These are phyloP conservation scores for Helicoverpa zea DNA, from an alignment of 1,140 invertebrate genomes.

Conservation along the genomic window DNA sequence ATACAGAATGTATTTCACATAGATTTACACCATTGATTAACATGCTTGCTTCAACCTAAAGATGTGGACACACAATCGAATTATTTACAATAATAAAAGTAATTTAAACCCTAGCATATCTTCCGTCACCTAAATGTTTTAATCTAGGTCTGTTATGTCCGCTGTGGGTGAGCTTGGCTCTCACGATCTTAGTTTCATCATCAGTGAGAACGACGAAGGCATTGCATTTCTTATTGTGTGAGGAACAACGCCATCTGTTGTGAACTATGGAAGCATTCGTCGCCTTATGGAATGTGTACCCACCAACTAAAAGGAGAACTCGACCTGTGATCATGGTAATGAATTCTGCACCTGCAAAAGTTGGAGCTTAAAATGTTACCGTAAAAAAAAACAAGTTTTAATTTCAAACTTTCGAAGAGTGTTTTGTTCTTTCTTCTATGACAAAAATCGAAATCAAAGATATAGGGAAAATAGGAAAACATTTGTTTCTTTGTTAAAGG, in stretches of 20 bases:
- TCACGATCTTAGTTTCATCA: neutral
- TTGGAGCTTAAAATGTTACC: neutral
- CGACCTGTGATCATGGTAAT: constrained; percentile 48
- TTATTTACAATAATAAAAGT: too few species aligned
- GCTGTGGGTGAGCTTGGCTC: neutral
- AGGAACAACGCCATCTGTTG: constrained; percentile 60
- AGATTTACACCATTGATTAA: too few species aligned
- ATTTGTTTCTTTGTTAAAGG: too few species aligned
- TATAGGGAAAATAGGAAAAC: too few species aligned
- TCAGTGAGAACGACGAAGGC: constrained; percentile 39
- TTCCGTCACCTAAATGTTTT: neutral
- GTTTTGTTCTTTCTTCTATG: too few species aligned
- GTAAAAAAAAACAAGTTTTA: too few species aligned
- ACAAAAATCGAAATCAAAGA: too few species aligned
- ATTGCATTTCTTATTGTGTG: constrained; percentile 58
- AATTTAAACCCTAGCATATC: neutral
- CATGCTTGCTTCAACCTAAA: too few species aligned
- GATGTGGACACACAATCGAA: too few species aligned
- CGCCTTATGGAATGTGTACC: constrained; percentile 62
- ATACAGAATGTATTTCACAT: too few species aligned
- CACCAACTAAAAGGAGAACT: constrained; percentile 55
- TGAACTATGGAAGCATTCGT: neutral
- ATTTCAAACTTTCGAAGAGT: too few species aligned
- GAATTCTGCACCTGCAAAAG: constrained; percentile 7
- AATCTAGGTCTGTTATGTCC: neutral